Base-by-base conservation (phyloP, 1,140 invertebrate genomes). In the Philaenus spumarius region DNA sequence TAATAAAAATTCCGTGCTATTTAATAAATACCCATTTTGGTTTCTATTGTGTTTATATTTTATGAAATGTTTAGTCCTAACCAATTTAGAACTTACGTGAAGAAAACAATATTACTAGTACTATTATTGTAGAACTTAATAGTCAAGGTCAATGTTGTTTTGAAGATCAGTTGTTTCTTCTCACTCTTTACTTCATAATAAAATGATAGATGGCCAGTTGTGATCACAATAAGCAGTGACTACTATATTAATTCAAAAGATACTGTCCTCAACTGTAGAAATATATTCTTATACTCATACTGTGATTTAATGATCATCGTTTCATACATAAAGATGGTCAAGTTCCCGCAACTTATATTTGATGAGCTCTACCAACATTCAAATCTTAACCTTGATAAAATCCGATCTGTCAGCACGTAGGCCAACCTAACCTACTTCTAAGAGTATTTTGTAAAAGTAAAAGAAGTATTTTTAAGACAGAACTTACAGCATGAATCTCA, bases 401-500 rank as follows among this genome's bases (percentile, higher is more conserved):
- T 45, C 7, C 2, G 48, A 37, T 43, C 53, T 58, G 39, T 19
- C n/a, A 52, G 15, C 15, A 1, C 48, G 24, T 23, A 20, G 11
- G 4, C 9, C 54, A 30, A 53, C 40, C 12, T 11, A 5, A 61
- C 35, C 35, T n/a, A 9, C 7, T 37, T 9, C n/a, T 37, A 9
- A 34, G 6, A 47, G 2, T 2, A 56, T 20, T 37, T 37, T 35
- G 43, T 35, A 55, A 35, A 4, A 17, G 1, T 45, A 9, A 45
- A 45, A 12, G 6, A 45, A 7, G 7, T 9, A 58, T 20, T 4
- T 48, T 19, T 17, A 24, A 34, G 14, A 62, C 23, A 67, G 61
- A 67, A 75, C 83, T 78, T 73, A 83, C 82, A 47, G 93, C 93
- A 79, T 96, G 92, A 67, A 95, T 93, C 79, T 95, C 92, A 35